Evolutionary conservation across 2,797 vertebrate genomes (phyloP).

Genomic region (Manis pentadactyla): DNA sequence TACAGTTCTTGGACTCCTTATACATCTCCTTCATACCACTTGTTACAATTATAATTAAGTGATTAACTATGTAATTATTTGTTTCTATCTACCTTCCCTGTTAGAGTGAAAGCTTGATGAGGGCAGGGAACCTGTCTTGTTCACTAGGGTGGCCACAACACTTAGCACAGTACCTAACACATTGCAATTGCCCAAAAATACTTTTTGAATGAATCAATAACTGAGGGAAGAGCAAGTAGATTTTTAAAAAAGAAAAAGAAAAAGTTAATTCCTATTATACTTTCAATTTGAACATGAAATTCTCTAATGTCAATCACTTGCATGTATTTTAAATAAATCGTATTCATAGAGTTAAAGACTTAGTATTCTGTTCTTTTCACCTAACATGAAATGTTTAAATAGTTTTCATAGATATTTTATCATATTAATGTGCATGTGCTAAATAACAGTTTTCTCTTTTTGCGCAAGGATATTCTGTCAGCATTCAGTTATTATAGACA

Average conservation of each 20-base stretch:
- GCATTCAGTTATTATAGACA: background rate
- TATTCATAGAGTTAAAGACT: conserved; percentile 18
- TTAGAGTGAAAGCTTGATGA: background rate
- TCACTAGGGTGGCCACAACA: background rate
- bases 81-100: background rate
- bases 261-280: background rate
- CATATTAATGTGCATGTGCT: background rate
- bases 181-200: background rate
- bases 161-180: background rate
- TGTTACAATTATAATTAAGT: background rate
- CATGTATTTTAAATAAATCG: conserved; percentile 16
- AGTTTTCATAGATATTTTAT: background rate
- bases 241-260: background rate
- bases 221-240: background rate
- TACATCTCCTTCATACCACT: background rate
- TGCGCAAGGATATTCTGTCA: background rate
- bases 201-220: background rate
- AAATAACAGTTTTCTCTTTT: background rate
- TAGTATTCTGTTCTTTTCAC: conserved; percentile 33
- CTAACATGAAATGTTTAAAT: conserved; percentile 27
- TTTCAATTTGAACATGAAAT: background rate
- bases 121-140: background rate
- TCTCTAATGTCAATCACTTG: background rate
- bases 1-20: background rate
- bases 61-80: conserved; percentile 15